A percentile compares a stretch with the other conserved stretches of the same genome.
Conservation (phyloP, 2,888 invertebrate genomes). For the Cinara cedri region DNA sequence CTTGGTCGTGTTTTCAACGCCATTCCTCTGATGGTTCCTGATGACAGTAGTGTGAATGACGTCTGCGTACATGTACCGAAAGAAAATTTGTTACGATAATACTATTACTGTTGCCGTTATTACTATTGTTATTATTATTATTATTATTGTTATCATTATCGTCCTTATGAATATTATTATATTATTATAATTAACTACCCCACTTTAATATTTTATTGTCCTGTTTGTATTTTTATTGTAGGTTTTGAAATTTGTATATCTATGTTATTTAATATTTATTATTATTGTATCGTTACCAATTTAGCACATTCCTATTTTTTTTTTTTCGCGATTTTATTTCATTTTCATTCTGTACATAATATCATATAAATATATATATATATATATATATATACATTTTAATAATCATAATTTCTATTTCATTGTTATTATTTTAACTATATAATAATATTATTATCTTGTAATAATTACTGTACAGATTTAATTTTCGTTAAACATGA, state of each 20-base stretch:
- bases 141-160: slow-evolving; percentile 34
- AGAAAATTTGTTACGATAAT: slow-evolving; percentile 7
- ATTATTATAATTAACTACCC: not conserved
- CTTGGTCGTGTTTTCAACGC: slow-evolving; percentile 54
- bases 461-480: slow-evolving; percentile 47
- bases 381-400: slow-evolving; percentile 25
- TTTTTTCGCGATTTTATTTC: slow-evolving; percentile 35
- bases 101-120: not conserved
- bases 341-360: slow-evolving; percentile 17
- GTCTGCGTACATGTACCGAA: slow-evolving; percentile 31
- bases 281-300: slow-evolving; percentile 33
- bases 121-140: slow-evolving; percentile 5
- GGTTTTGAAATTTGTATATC: slow-evolving; percentile 8
- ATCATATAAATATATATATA: not conserved
- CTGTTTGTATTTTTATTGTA: not conserved
- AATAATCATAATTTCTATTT: slow-evolving; percentile 31
- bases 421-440: slow-evolving; percentile 32
- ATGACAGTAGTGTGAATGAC: slow-evolving; percentile 31
- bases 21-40: slow-evolving; percentile 55
- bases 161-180: slow-evolving; percentile 20
- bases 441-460: not conserved
- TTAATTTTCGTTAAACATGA: slow-evolving; percentile 39
- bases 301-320: slow-evolving; percentile 53
- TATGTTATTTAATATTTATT: slow-evolving; percentile 15
- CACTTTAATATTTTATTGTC: slow-evolving; percentile 5